A percentile compares a stretch with the other conserved stretches of the same genome.
Evolutionary conservation across 2,888 invertebrate genomes (phyloP).

Genomic region (Drosophila mimica): DNA sequence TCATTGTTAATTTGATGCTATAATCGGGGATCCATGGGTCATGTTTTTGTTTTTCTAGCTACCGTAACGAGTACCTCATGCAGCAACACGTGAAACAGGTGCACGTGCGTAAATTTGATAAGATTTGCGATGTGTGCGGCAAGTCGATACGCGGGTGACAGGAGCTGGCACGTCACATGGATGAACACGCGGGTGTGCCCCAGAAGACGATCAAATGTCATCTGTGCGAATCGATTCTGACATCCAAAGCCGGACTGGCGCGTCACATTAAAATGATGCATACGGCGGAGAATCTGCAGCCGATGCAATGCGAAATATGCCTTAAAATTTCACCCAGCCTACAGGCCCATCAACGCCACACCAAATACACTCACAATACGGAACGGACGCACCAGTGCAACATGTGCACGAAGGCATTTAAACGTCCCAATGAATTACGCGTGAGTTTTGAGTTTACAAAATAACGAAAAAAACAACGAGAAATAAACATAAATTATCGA

Average conservation of each 20-base stretch:
- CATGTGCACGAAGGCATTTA: constrained; percentile 84
- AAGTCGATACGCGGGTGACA: constrained; percentile 79
- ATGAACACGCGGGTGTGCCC: constrained; percentile 79
- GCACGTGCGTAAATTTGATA: constrained; percentile 80
- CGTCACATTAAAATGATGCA: constrained; percentile 83
- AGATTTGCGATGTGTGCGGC: constrained; percentile 83
- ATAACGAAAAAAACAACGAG: background rate
- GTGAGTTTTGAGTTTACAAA: constrained; percentile 50
- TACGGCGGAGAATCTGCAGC: constrained; percentile 72
- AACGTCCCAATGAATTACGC: constrained; percentile 75
- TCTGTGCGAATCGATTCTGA: constrained; percentile 76
- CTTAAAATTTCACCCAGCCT: constrained; percentile 78
- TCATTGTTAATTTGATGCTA: too few species aligned
- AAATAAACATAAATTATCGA: background rate
- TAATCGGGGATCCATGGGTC: too few species aligned
- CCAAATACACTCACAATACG: constrained; percentile 81
- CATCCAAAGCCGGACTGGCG: constrained; percentile 78
- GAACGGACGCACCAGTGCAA: constrained; percentile 80
- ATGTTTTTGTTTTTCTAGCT: constrained; percentile 71
- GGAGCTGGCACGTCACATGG: constrained; percentile 78
- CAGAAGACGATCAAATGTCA: constrained; percentile 78
- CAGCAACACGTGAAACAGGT: constrained; percentile 79
- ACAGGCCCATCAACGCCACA: constrained; percentile 78
- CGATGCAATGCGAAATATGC: constrained; percentile 79
- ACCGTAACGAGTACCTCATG: constrained; percentile 77